A percentile compares a stretch with the other conserved stretches of the same genome.
These are phyloP conservation scores for Holotrichia oblita DNA, from an alignment of 1,140 invertebrate genomes.

Conservation along the genomic window DNA sequence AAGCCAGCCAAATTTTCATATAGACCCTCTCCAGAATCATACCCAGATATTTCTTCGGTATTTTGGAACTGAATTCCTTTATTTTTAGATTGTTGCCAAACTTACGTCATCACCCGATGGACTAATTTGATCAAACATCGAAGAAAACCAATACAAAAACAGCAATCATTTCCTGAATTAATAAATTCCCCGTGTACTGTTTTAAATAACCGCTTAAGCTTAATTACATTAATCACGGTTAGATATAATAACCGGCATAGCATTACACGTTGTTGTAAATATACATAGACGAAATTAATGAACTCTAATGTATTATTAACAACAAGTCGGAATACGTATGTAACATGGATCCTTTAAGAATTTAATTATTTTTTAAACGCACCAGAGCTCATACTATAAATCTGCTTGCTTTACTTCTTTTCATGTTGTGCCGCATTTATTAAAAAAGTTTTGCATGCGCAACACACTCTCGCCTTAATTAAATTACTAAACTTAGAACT, in stretches of 20 bases:
- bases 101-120: too few relatives aligned
- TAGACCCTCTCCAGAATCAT: too few relatives aligned
- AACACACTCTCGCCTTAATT: slow-evolving; percentile 20
- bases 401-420: slow-evolving; percentile 33
- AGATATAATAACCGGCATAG: neutral
- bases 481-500: slow-evolving; percentile 34
- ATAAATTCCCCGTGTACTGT: neutral
- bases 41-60: too few relatives aligned
- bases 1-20: too few relatives aligned
- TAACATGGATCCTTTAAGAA: neutral
- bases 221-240: neutral
- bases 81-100: too few relatives aligned
- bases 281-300: slow-evolving; percentile 10
- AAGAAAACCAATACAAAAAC: too few relatives aligned
- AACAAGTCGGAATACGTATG: slow-evolving; percentile 5
- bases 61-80: too few relatives aligned
- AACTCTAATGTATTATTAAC: slow-evolving; percentile 6
- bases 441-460: slow-evolving; percentile 33
- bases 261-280: neutral
- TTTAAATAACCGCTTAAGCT: neutral
- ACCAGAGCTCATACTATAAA: neutral
- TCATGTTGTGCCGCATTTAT: slow-evolving; percentile 32
- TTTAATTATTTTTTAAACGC: slow-evolving; percentile 33
- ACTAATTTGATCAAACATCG: too few relatives aligned
- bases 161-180: neutral